Conservation (phyloP, 2,888 invertebrate genomes). For the Netelia inedita region DNA sequence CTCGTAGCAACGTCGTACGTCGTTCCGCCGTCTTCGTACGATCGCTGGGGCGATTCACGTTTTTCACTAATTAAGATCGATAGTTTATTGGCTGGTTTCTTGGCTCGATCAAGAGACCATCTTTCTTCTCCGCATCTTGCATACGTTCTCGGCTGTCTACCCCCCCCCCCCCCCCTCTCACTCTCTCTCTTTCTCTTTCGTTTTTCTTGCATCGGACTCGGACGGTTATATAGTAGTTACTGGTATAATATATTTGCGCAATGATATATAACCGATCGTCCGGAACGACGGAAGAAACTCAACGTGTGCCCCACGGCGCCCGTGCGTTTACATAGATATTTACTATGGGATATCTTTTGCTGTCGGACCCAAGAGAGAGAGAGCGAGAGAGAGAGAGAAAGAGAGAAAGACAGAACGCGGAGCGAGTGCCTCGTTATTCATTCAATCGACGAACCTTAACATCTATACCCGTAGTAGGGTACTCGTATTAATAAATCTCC, state of each 20-base stretch:
- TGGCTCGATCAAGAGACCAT: constrained; percentile 27
- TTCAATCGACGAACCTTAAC: constrained; percentile 64
- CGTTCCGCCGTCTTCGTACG: constrained; percentile 61
- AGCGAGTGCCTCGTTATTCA: constrained; percentile 61
- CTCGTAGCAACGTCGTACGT: constrained; percentile 49
- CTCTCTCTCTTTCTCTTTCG: background rate
- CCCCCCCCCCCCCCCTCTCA: no score
- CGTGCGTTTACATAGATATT: constrained; percentile 38
- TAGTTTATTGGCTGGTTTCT: constrained; percentile 68
- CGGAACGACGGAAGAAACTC: constrained; percentile 61
- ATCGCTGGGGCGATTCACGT: constrained; percentile 46
- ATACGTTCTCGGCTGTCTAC: constrained; percentile 11
- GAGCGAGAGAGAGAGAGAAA: no score
- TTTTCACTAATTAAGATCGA: constrained; percentile 71
- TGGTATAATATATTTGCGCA: constrained; percentile 54
- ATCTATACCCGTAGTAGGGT: constrained; percentile 56
- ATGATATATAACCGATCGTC: constrained; percentile 60
- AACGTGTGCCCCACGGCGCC: constrained; percentile 51
- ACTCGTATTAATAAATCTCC: constrained; percentile 66
- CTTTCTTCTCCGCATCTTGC: constrained; percentile 10
- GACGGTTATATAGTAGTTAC: constrained; percentile 47
- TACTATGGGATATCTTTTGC: constrained; percentile 21
- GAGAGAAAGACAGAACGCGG: constrained; percentile 5
- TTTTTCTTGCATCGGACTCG: constrained; percentile 1
- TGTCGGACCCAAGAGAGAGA: constrained; percentile 29